A percentile compares a stretch with the other conserved stretches of the same genome.
These are phyloP conservation scores for Melanerpes formicivorus DNA, from an alignment of 2,113 vertebrate species.

Conservation along the genomic window DNA sequence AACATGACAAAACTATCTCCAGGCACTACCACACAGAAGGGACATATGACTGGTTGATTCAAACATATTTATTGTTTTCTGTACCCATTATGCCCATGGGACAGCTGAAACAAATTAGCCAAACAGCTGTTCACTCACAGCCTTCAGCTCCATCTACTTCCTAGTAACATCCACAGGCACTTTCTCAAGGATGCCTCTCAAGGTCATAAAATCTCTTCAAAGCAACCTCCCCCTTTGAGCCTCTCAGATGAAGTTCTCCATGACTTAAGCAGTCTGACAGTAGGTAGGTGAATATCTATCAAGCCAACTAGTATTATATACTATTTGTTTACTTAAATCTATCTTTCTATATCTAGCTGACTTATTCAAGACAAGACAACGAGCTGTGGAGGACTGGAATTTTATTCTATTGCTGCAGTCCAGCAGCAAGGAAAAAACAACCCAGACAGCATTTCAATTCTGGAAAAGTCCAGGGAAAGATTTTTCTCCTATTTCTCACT, in stretches of 20 bases:
- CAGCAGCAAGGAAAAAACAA: neutral
- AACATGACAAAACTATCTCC: neutral
- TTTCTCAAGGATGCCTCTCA: neutral
- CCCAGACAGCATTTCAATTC: neutral
- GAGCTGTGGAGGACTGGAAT: neutral
- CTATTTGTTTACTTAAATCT: neutral
- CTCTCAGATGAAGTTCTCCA: neutral
- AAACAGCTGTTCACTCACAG: neutral
- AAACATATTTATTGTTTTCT: neutral
- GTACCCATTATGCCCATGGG: neutral
- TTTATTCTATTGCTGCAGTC: neutral
- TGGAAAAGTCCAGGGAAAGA: neutral
- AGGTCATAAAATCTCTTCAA: neutral
- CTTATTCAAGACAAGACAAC: neutral
- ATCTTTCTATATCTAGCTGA: neutral
- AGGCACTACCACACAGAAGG: neutral
- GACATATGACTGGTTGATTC: neutral
- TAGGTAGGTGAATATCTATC: neutral
- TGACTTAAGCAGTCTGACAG: neutral
- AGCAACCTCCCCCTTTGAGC: neutral
- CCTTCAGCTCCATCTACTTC: neutral
- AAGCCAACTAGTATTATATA: neutral
- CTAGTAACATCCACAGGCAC: neutral
- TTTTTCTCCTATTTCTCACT: neutral
- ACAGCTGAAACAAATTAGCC: neutral